Base-by-base conservation (phyloP, 1,140 invertebrate genomes). In the Melipona quadrifasciata region DNA sequence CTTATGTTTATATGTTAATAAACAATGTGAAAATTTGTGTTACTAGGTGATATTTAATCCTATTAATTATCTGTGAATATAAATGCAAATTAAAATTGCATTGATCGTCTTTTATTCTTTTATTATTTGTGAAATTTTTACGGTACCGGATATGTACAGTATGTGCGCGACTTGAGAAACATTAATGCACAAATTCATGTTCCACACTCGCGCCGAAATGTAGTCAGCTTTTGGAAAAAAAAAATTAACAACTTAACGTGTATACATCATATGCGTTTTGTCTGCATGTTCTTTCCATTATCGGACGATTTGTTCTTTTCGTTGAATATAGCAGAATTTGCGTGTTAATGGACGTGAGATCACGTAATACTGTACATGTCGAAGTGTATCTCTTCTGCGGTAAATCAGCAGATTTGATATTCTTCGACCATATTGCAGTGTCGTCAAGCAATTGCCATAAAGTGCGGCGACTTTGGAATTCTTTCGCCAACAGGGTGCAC, bases 391-490 rank as follows among this genome's bases (percentile, higher is more conserved):
- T 82, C 14, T 55, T 70, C 72, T 65, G 31, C 47, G 8, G 14
- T 76, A 21, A 27, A 75, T 39, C 24, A 53, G 51, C 12, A 70
- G 73, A 68, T 47, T 55, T 27, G 72, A 68, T 82, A 77, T 53
- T 68, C 73, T 76, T 82, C n/a, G 64, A 68, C 24, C 24, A 19
- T 31, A 74, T 65, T 53, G 71, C 57, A 73, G 71, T 74, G 21
- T 73, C 47, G 39, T 58, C 39, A 51, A 57, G 24, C 47, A 68
- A 68, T 65, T 16, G 55, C 47, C 65, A 39, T 17, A 72, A 79
- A 80, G 21, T 68, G 34, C 31, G n/a, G 55, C 27, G 53, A 58
- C 53, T 65, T 65, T 84, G 57, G 53, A 80, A 79, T 79, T 79
- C 27, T 79, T 8, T 55, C 47, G 34, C n/a, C 12, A 27, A 55